Base-by-base conservation (phyloP, 2,888 invertebrate genomes). In the Cyaniris semiargus region DNA sequence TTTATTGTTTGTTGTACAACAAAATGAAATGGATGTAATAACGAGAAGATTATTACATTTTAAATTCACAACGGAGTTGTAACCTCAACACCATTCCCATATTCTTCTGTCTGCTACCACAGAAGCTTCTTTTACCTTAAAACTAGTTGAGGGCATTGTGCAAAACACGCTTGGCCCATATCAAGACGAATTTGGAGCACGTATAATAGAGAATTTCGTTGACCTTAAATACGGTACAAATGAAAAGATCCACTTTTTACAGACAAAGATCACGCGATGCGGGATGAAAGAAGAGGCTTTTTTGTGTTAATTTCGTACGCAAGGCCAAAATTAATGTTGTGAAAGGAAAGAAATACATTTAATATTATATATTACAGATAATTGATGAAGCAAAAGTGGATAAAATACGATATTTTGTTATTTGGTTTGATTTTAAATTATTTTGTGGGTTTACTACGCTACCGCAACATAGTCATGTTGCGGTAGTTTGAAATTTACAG, bases 191-290 rank as follows among this genome's bases (percentile, higher is more conserved):
- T 71, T 3, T 77, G 72, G 72, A 38, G 34, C 77, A 72, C 38
- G 38, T 72, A 70, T 31, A 77, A 77, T 72, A 58, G 72, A 71
- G 56, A 56, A 60, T 72, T 77, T 18, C 13, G 72, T 60, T 77
- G 77, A 77, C 72, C 77, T 77, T 60, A 77, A 84, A 81, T 87
- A 85, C 86, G 85, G 86, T 81, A 79, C 78, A 76, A 78, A 79
- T 80, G 79, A 81, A 81, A 80, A 79, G 79, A 76, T 66, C 78
- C 80, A 78, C 78, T 80, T 79, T 77, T 38, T 56, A 38, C 58
- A 7, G 72, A 72, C 82, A 83, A 82, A 80, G 82, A 81, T 81
- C 83, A 83, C 83, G 83, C 83, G 79, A 83, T 76, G 79, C 18
- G 66, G 76, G 70, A 80, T 77, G 76, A 80, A 79, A 58, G 75